Evolutionary conservation across 2,888 invertebrate genomes (phyloP), one percentile per base, ranked within the genome.

Genomic region (Fragum whitleyi): DNA sequence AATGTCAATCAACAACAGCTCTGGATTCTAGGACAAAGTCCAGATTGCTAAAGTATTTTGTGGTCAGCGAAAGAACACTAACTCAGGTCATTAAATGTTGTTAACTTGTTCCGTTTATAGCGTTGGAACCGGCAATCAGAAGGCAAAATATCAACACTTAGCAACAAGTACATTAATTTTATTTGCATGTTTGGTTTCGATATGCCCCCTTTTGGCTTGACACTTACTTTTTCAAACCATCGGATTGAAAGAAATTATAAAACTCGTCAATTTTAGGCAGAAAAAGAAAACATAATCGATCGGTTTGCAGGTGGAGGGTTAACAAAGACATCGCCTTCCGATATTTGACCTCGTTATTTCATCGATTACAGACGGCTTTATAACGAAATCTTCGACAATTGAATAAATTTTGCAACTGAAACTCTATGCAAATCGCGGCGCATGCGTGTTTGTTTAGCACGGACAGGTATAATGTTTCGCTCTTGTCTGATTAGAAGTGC

Each of bases 1-100:
- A 65, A 65, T 42, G 65, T 65, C 65, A 65, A 65, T 65, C 65
- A 65, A 36, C 65, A 26, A 32, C 42, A 65, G 65, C 21, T 5
- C 16, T 42, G 65, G 26, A 9, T 42, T 23, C 42, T 19, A 23
- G 65, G 42, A 65, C 36, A 65, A 21, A 42, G 65, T 65, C 65
- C 65, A 65, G 65, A 65, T 65, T 36, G 65, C 36, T n/a, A 16
- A 23, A 62, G 36, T 21, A 36, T 26, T 32, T 32, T 28, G 32
- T 42, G 42, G 65, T 65, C 65, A 65, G 65, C 65, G 39, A 23
- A 42, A 32, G 21, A 65, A 42, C 65, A 32, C 32, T 16, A 21
- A n/a, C 36, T 5, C 42, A 42, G 11, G 65, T 65, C 42, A 65
- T 42, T 65, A 23, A 23, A 42, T 26, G 65, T 65, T 42, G 42